Base-by-base conservation (phyloP, 2,113 vertebrate genomes). In the Ceyx margarethae region DNA sequence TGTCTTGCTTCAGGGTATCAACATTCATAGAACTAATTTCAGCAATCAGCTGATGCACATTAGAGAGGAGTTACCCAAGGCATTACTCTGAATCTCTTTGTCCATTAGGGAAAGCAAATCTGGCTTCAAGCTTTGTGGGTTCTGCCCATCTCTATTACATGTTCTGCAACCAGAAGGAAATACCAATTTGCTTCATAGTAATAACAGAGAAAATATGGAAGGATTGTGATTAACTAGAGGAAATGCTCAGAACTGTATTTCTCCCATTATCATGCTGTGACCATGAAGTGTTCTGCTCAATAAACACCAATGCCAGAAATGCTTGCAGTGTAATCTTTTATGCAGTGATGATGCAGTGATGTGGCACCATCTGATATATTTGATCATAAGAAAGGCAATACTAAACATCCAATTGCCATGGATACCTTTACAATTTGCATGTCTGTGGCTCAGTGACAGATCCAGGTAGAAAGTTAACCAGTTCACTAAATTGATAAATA, bases 91-190 rank as follows among this genome's bases (percentile, higher is more conserved):
- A 91, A 87, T 53, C 18, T n/a, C 26, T 85, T 43, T 78, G 14
- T 69, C 28, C 80, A 78, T 93, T 81, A 74, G 65, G 45, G 45
- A 84, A 93, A 79, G 48, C 26, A 83, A 91, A 90, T 68, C 58
- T 91, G 35, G 56, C 48, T 73, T 68, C 43, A 69, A 42, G 60
- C 25, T 76, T 74, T 66, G 57, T 84, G 85, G 69, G 50, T 85
- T 80, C n/a, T 69, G 45, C 37, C 53, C 28, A 45, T 85, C 71
- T 85, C 25, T 80, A 80, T 78, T 90, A 82, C 21, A 85, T 81
- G 65, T 68, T 90, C 81, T 85, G 60, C 90, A 95, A 93, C 45
- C 71, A 93, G 62, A 87, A 87, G 37, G 37, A 84, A 89, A 74
- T 71, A 81, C 26, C 2, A 4, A 37, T 75, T 94, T 92, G 23